phyloP scores from a whole-genome alignment of 2,888 invertebrate species.

The Tetrapedia diversipes region DNA sequence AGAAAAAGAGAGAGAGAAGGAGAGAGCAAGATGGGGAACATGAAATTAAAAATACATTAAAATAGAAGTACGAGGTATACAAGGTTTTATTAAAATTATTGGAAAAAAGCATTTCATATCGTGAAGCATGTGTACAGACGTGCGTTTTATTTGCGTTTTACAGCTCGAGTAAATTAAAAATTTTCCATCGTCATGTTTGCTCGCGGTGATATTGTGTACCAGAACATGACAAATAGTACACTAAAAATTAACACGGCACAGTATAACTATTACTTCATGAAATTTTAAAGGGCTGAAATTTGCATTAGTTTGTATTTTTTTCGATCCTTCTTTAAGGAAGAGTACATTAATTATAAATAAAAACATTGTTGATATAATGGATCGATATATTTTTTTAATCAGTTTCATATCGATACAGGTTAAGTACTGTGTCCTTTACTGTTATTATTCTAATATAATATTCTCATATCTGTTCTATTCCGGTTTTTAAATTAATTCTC shows the following conservation, averaged over 20 bases:
- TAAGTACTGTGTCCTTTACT: too few species aligned
- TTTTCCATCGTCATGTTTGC: not conserved
- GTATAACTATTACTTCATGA: not conserved
- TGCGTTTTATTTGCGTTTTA: not conserved
- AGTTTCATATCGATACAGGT: too few species aligned
- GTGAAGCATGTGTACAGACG: too few species aligned
- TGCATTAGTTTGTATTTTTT: too few species aligned
- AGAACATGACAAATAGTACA: not conserved
- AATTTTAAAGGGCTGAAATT: not conserved
- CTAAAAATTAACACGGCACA: not conserved
- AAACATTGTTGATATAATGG: too few species aligned
- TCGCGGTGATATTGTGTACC: not conserved
- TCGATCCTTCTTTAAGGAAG: constrained; percentile 3
- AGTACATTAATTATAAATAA: constrained; percentile 15
- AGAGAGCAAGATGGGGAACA: too few species aligned
- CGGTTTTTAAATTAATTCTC: too few species aligned
- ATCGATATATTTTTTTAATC: too few species aligned
- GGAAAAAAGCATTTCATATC: too few species aligned
- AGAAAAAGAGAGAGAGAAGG: not conserved
- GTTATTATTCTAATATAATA: too few species aligned
- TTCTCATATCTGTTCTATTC: too few species aligned
- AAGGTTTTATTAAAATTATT: not conserved
- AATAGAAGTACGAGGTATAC: too few species aligned
- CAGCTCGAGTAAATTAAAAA: constrained; percentile 15
- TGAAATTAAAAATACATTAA: constrained; percentile 5